Evolutionary conservation across 2,888 invertebrate genomes (phyloP).

Genomic region (Volucella bombylans): DNA sequence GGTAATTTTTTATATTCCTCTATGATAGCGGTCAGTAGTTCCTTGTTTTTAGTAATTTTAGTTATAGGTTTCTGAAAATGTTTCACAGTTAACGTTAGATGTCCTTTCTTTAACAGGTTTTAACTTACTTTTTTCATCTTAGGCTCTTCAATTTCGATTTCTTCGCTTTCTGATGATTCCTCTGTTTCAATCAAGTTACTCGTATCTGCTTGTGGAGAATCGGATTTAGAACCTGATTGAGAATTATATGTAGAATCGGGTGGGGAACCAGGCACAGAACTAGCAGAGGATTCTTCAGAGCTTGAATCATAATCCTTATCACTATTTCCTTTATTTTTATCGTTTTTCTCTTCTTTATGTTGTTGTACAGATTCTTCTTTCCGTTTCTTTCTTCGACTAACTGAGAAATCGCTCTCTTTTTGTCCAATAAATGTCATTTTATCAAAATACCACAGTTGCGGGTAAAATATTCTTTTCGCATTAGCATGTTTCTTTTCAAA

Average conservation of each 20-base stretch:
- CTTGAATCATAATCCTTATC: conserved; percentile 31
- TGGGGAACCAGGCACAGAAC: not conserved
- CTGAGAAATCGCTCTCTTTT: conserved; percentile 46
- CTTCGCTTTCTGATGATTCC: conserved; percentile 7
- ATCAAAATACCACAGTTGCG: conserved; percentile 47
- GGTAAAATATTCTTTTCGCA: conserved; percentile 59
- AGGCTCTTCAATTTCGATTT: conserved; percentile 5
- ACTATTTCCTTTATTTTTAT: not conserved
- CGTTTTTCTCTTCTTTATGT: not conserved
- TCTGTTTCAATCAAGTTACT: not conserved
- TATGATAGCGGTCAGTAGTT: conserved; percentile 47
- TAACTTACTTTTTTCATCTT: conserved; percentile 26
- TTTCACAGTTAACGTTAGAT: not conserved
- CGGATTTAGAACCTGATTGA: not conserved
- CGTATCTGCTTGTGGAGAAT: not conserved
- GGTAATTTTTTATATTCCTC: conserved; percentile 55
- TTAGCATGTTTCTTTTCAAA: conserved; percentile 41
- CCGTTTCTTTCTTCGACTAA: conserved; percentile 32
- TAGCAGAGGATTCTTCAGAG: not conserved
- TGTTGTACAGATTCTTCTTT: not conserved
- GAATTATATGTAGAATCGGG: not conserved
- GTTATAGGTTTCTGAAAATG: conserved; percentile 29
- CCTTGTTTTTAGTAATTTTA: conserved; percentile 46
- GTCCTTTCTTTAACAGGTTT: not conserved
- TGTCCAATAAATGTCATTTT: conserved; percentile 44